Percentiles rank a stretch among this genome's conserved stretches.
Conservation (phyloP, 2,797 vertebrate species). For the Ctenopoma multispine region DNA sequence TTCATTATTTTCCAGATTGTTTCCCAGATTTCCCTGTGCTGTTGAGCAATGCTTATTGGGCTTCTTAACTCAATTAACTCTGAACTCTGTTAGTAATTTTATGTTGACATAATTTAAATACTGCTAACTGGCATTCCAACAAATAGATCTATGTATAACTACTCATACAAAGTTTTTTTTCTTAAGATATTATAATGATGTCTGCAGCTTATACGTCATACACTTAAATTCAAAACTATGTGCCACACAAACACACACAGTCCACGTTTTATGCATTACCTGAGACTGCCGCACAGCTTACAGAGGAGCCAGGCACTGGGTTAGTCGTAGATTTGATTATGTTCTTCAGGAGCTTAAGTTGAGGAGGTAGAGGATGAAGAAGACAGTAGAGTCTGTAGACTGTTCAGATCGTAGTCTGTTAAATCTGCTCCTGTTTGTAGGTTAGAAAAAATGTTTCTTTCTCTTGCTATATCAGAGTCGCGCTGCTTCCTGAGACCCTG, state of each 20-base stretch:
- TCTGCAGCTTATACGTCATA: no score
- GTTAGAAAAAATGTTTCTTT: slow-evolving; percentile 1
- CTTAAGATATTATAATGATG: not conserved
- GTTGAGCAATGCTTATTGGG: not conserved
- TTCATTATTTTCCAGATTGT: not conserved
- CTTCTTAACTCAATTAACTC: not conserved
- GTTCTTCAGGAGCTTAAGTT: slow-evolving; percentile 50
- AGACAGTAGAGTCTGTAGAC: slow-evolving; percentile 25
- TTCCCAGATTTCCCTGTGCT: not conserved
- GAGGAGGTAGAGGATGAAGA: slow-evolving; percentile 44
- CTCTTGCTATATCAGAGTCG: slow-evolving; percentile 34
- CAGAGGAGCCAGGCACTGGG: slow-evolving; percentile 18
- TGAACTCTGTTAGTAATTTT: not conserved
- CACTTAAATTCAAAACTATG: not conserved
- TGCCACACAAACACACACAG: slow-evolving; percentile 2
- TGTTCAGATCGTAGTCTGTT: slow-evolving; percentile 20
- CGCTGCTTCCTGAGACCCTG: slow-evolving; percentile 49
- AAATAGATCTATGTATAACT: not conserved
- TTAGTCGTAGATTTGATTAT: slow-evolving; percentile 18
- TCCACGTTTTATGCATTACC: slow-evolving; percentile 45
- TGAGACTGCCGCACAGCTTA: slow-evolving; percentile 41
- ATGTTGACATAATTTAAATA: not conserved
- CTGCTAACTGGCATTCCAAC: not conserved
- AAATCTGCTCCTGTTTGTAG: slow-evolving; percentile 31
- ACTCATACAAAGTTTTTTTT: not conserved